Base-by-base conservation (phyloP, 2,113 vertebrate species). In the Epinephelus fuscoguttatus region DNA sequence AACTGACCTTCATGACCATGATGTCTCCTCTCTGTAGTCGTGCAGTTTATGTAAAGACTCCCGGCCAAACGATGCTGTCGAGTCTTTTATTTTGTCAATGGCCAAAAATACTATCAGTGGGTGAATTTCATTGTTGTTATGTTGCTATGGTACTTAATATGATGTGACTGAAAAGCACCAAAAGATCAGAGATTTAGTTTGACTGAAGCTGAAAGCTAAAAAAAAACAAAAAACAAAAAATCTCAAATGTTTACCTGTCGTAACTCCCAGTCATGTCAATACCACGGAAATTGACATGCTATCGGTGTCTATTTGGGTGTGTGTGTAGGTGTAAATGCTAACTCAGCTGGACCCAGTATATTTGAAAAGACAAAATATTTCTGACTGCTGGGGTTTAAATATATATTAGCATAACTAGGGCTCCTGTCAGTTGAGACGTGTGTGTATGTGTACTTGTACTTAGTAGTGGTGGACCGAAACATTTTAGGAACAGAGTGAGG, bases 161-260 rank as follows among this genome's bases (percentile, higher is more conserved):
- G 4, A 82, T 45, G 77, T 78, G 81, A 89, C 83, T 81, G 75
- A 85, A 88, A 78, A 61, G 25, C 60, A 66, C 71, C 68, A 75
- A 82, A 70, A 70, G 12, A 40, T 52, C 18, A 18, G 50, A 78
- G n/a, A 15, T 67, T 59, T 42, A 42, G 73, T 83, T 85, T 76
- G 84, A 79, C 73, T 77, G 74, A 83, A 83, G 52, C 75, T 71
- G 73, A 87, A 84, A 75, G 21, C 57, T 30, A 30, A 30, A 30
- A 30, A 30, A 30, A 30, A 30, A 30, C 4, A 63, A 75, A 63
- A 75, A 77, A 25, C 25, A 25, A 25, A 25, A 50, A 52, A 37
- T 6, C n/a, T 47, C 27, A 19, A 23, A 19, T 55, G 55, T 85
- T 72, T 80, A 49, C 23, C 45, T 68, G 82, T 84, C 57, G 75